A percentile compares a stretch with the other conserved stretches of the same genome.
These are phyloP conservation scores for Drosophila malerkotliana DNA, from an alignment of 1,140 invertebrate genomes.

Conservation along the genomic window DNA sequence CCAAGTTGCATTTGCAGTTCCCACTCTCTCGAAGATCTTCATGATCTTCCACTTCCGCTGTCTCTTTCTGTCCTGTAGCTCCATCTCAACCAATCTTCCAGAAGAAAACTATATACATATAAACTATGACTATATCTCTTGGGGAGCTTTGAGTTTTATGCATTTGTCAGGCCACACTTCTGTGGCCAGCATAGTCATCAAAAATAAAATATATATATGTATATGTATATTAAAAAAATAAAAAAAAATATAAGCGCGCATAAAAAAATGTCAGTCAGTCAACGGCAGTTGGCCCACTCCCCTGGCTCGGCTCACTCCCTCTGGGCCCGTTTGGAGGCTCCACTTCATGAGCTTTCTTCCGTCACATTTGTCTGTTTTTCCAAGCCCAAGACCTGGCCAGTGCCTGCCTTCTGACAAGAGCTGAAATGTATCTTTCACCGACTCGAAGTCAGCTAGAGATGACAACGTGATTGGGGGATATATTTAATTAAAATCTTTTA, in stretches of 20 bases:
- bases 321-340: background rate
- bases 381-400: conserved; percentile 60
- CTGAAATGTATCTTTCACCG: conserved; percentile 82
- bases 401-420: conserved; percentile 78
- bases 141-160: conserved; percentile 63
- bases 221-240: conserved; percentile 24
- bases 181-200: conserved; percentile 47
- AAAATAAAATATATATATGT: conserved; percentile 38
- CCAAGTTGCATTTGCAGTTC: conserved; percentile 35
- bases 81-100: background rate
- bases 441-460: conserved; percentile 29
- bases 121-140: conserved; percentile 8
- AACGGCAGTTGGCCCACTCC: conserved; percentile 32
- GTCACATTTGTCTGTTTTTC: conserved; percentile 75
- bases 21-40: conserved; percentile 52
- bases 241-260: conserved; percentile 18
- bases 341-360: conserved; percentile 65
- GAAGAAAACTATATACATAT: background rate
- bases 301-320: conserved; percentile 1
- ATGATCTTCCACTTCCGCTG: conserved; percentile 38
- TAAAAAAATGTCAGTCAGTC: conserved; percentile 75
- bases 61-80: conserved; percentile 1
- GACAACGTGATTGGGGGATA: conserved; percentile 28
- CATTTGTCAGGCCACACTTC: conserved; percentile 79
- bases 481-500: background rate